These are phyloP conservation scores for Coelinius sp. DNA, from an alignment of 2,888 invertebrate species.

Conservation along the genomic window DNA sequence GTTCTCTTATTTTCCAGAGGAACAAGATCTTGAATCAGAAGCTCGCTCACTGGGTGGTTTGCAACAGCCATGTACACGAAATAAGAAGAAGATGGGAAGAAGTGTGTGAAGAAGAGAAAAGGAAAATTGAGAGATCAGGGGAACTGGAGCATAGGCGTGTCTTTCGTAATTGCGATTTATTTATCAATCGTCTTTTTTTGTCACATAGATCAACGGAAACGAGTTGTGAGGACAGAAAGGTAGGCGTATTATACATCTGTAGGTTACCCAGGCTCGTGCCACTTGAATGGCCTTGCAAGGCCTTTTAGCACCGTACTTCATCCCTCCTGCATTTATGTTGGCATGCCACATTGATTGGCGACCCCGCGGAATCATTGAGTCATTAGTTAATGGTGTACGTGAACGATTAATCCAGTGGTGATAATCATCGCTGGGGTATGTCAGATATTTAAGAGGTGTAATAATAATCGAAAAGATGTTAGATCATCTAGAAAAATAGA, in stretches of 20 bases:
- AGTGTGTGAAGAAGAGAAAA: conserved; percentile 28
- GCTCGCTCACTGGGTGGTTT: not conserved
- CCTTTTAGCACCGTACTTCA: conserved; percentile 40
- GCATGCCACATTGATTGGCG: not conserved
- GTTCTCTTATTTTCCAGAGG: not conserved
- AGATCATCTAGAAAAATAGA: not conserved
- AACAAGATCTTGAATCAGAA: conserved; percentile 5
- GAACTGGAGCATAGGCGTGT: conserved; percentile 57
- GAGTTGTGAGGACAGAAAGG: conserved; percentile 37
- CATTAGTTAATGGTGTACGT: not conserved
- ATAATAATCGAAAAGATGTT: not conserved
- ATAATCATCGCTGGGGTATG: not conserved
- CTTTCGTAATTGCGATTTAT: conserved; percentile 34
- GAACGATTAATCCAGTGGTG: not conserved
- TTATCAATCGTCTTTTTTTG: conserved; percentile 9
- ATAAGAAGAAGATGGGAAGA: not conserved
- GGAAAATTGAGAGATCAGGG: conserved; percentile 45
- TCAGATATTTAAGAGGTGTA: not conserved
- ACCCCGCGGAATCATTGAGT: not conserved
- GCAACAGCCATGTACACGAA: too few relatives aligned
- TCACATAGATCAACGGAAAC: conserved; percentile 38
- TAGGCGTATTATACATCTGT: conserved; percentile 45
- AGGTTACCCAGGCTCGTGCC: conserved; percentile 35
- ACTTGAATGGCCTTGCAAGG: conserved; percentile 56
- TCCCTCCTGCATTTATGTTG: not conserved